Percentiles rank a stretch among this genome's conserved stretches.
These are phyloP conservation scores for Bolinopsis microptera DNA, from an alignment of 37 sponge, comb jelly and placozoan genomes.

Conservation along the genomic window DNA sequence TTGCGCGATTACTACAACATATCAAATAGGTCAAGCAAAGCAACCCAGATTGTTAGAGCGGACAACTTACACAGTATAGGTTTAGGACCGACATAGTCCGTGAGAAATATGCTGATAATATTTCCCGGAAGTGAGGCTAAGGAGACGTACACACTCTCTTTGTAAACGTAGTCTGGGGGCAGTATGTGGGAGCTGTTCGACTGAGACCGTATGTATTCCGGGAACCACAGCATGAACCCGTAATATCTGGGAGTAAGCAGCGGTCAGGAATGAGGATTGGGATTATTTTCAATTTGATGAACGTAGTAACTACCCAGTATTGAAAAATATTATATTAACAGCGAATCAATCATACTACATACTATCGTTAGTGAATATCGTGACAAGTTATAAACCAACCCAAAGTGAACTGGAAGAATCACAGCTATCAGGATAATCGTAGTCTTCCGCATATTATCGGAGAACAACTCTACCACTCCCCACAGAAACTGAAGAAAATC, in stretches of 20 bases:
- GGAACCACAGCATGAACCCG: conserved; percentile 91
- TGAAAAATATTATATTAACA: too few relatives aligned
- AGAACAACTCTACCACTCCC: conserved; percentile 22
- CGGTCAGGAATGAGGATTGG: not conserved
- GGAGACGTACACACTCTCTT: conserved; percentile 71
- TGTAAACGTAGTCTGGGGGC: conserved; percentile 55
- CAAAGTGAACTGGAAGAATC: conserved; percentile 55
- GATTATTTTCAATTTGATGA: too few relatives aligned
- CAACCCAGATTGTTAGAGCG: too few relatives aligned
- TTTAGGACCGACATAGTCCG: conserved; percentile 67
- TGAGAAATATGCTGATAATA: conserved; percentile 64
- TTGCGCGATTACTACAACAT: too few relatives aligned
- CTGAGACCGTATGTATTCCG: conserved; percentile 80
- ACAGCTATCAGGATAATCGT: conserved; percentile 43
- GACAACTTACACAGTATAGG: conserved; percentile 68
- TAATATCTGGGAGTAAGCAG: conserved; percentile 76
- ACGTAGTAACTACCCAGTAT: too few relatives aligned
- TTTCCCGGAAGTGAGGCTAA: conserved; percentile 69
- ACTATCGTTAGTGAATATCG: too few relatives aligned
- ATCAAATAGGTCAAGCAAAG: too few relatives aligned
- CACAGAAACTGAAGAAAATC: not conserved
- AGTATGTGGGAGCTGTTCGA: not conserved
- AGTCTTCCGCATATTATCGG: not conserved
- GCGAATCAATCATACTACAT: too few relatives aligned
- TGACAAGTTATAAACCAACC: conserved; percentile 2